Evolutionary conservation across 2,888 invertebrate species (phyloP), one percentile per base, ranked within the genome.

Genomic region (Melangyna quadrimaculata): DNA sequence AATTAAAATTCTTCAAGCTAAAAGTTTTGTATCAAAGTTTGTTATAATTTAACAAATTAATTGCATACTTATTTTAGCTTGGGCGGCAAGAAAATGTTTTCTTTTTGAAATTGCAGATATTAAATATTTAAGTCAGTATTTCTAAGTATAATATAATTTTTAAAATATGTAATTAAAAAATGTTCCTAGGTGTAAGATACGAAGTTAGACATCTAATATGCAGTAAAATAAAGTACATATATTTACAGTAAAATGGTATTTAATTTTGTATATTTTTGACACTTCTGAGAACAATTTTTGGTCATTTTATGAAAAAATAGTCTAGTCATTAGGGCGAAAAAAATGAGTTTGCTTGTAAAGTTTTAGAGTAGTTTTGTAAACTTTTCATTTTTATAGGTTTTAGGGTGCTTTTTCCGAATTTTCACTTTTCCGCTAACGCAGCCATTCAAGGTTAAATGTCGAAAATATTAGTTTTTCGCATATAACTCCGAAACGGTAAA

Each of bases 1-100:
- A 51, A 24, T 10, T 12, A 51, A 51, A 51, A 51, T 51, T 51
- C 51, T 37, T 51, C 2, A 3, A 32, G 67, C n/a, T 8, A 0
- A 19, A 14, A 5, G 9, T 43, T 24, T 35, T 22, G 35, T 67
- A 51, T 48, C 67, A 24, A 35, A 35, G 24, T 67, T 22, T 67
- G 67, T 67, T 67, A 35, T 32, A 1, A 9, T 24, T 35, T 24
- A 67, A 51, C 67, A 67, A 67, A 67, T 22, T 51, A 9, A 35
- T 67, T 67, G 67, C 22, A 24, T 67, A 51, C 51, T 14, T 24
- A 35, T 22, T 51, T 51, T n/a, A n/a, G 32, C 67, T 67, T n/a
- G 0, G 17, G 9, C 12, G n/a, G 67, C n/a, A 6, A 17, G 12
- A 48, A 2, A 10, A n/a, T 0, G 9, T 35, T 67, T 67, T 35